Base-by-base conservation (phyloP, 1,140 invertebrate genomes). In the Paraescarpia echinospica region DNA sequence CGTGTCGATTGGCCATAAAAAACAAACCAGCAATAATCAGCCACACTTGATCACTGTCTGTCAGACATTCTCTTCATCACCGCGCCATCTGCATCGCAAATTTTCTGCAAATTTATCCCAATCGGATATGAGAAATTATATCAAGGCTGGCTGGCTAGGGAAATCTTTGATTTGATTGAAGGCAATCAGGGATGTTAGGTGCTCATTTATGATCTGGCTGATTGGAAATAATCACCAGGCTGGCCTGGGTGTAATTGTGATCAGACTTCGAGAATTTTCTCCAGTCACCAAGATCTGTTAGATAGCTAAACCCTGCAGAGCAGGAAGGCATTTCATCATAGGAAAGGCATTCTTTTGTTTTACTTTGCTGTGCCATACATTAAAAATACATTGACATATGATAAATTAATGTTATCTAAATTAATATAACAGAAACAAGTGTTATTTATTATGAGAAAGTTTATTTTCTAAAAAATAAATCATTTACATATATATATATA, bases 111-210 rank as follows among this genome's bases (percentile, higher is more conserved):
- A 77, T 77, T 77, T 77, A 77, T 77, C 14, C 59, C 8, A 77
- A 77, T 77, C 59, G 8, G 59, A 77, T 77, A 77, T 77, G 59
- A 77, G 59, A 77, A 77, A 77, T 77, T 77, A 77, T 77, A 77
- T 77, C 59, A 77, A 77, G 59, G 59, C 59, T 22, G 59, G 59
- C 59, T 27, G 27, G 59, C 59, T 2, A 77, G 59, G 2, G 59
- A 77, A 77, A 77, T 77, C 59, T 77, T 77, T 77, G 59, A 77
- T 77, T 77, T 77, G 59, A 77, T 77, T 77, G 59, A 77, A 77
- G 59, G 59, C 59, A 77, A 77, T 77, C 59, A 77, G 59, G 59
- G 27, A 77, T 77, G 59, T 77, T 77, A 77, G 59, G 59, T 77
- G 59, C 59, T 77, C 59, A 18, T 77, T 77, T 77, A 77, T 77